phyloP scores from a whole-genome alignment of 1,140 invertebrate genomes.

The Ostrea edulis region DNA sequence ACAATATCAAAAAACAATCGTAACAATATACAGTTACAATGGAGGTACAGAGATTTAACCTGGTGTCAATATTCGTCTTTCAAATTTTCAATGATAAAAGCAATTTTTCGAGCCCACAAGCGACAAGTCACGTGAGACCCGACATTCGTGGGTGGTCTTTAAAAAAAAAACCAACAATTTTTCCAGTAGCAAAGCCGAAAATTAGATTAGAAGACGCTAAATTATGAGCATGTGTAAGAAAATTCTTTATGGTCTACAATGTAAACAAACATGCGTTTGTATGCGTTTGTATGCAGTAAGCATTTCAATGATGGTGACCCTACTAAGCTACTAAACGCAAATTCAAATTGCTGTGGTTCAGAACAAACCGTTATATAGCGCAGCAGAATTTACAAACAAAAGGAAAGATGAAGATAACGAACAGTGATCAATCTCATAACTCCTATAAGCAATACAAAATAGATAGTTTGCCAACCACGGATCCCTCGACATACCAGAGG shows the following conservation, averaged over 20 bases:
- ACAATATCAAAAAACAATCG: too few relatives aligned
- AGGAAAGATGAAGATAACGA: slow-evolving; percentile 18
- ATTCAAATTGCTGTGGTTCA: too few relatives aligned
- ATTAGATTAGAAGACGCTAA: slow-evolving; percentile 46
- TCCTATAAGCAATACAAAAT: neutral
- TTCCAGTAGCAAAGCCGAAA: slow-evolving; percentile 48
- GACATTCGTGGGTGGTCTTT: neutral
- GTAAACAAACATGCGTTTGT: too few relatives aligned
- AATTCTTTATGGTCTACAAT: too few relatives aligned
- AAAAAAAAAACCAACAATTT: slow-evolving; percentile 26
- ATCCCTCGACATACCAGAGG: neutral
- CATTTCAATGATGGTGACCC: too few relatives aligned
- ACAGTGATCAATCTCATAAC: slow-evolving; percentile 52
- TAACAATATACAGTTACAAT: too few relatives aligned
- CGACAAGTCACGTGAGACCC: slow-evolving; percentile 20
- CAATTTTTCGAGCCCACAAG: neutral
- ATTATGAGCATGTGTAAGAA: too few relatives aligned
- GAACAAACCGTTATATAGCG: too few relatives aligned
- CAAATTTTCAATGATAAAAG: slow-evolving; percentile 37
- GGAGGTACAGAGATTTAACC: too few relatives aligned
- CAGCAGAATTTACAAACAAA: slow-evolving; percentile 36
- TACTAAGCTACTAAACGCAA: too few relatives aligned
- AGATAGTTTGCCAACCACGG: slow-evolving; percentile 14
- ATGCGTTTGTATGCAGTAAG: too few relatives aligned
- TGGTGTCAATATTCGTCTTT: slow-evolving; percentile 37